phyloP scores from a whole-genome alignment of 2,888 invertebrate genomes.

The Monopis laevigella region DNA sequence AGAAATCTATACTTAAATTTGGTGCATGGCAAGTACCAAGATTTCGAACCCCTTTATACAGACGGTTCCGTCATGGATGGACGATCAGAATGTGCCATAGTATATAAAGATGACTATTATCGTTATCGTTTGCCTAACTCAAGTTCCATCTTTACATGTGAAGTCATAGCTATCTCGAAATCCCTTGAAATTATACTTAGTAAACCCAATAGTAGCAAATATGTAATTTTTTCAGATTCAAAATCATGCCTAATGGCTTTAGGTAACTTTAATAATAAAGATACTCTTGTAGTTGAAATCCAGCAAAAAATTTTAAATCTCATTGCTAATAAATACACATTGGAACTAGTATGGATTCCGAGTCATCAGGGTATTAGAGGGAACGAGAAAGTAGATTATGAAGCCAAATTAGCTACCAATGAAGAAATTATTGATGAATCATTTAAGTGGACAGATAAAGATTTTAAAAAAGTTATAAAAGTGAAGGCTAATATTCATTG shows the following conservation, averaged over 20 bases:
- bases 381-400: no score
- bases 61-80: constrained; percentile 4
- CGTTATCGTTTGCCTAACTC: constrained; percentile 1
- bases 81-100: constrained; percentile 6
- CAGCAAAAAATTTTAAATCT: no score
- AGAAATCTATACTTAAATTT: neutral
- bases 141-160: constrained; percentile 10
- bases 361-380: no score
- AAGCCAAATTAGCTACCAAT: no score
- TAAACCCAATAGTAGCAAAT: no score
- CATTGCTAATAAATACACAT: no score
- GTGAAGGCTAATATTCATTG: no score
- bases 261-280: neutral
- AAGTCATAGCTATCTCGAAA: constrained; percentile 7
- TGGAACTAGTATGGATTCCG: no score
- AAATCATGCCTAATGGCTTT: constrained; percentile 11
- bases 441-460: no score
- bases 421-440: no score
- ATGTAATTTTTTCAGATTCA: constrained; percentile 9
- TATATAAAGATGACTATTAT: neutral
- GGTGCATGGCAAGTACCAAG: neutral
- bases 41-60: constrained; percentile 4
- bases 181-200: constrained; percentile 1
- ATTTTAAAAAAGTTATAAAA: no score
- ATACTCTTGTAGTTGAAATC: constrained; percentile 1